Percentiles rank a stretch among this genome's conserved stretches.
phyloP scores from a whole-genome alignment of 1,140 invertebrate genomes.

The Nephila pilipes region DNA sequence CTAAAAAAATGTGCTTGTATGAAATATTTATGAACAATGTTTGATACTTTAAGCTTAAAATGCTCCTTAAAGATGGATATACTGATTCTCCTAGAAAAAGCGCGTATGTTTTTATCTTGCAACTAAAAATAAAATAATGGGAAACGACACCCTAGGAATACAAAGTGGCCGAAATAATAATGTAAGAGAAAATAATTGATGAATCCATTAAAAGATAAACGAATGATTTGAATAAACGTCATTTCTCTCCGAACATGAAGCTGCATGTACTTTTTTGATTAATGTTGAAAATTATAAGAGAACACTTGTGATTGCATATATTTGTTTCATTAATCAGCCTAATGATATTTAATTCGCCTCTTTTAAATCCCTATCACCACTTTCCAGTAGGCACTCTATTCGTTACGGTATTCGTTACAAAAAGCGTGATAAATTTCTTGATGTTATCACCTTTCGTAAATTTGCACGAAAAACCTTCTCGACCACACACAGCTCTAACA shows the following conservation, averaged over 20 bases:
- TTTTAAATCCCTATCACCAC: background rate
- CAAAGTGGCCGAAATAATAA: background rate
- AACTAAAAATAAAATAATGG: no score
- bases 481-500: background rate
- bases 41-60: no score
- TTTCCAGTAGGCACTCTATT: background rate
- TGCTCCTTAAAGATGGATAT: no score
- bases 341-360: background rate
- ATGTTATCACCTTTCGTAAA: background rate
- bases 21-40: no score
- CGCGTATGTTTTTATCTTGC: no score
- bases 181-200: background rate
- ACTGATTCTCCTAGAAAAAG: no score
- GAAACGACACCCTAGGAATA: background rate
- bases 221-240: background rate
- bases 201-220: constrained; percentile 1
- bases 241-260: background rate
- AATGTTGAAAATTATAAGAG: background rate
- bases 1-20: no score
- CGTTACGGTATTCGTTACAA: background rate
- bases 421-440: background rate
- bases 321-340: constrained; percentile 8
- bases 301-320: background rate
- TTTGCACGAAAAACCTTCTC: background rate
- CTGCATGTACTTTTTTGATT: background rate